Evolutionary conservation across 30 jellyfish, hydroid and myxozoan genomes (phyloP), one percentile per base, ranked within the genome.

Genomic region (Cassiopea xamachana): DNA sequence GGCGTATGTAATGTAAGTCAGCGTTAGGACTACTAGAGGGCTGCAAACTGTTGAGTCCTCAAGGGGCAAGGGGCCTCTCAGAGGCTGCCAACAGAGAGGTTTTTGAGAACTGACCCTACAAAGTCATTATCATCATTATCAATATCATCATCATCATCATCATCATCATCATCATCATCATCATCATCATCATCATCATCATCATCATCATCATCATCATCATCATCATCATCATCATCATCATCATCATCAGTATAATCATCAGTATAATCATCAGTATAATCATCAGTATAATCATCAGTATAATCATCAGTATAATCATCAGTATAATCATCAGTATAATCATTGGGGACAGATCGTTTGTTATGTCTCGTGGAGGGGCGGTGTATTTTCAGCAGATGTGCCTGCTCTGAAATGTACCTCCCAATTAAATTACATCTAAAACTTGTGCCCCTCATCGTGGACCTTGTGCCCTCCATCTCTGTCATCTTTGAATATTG

Each of bases 151-250:
- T 64, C 74, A 64, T 64, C 74, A 14, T 2, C 74, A 64, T 14
- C 74, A 64, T 64, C 27, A 64, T 14, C 74, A 64, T 64, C 74
- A 14, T 64, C 27, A 64, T 14, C 74, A 64, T 64, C 74, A 64
- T 64, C 74, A 64, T 64, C 27, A 64, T 64, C 74, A 64, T 64
- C 74, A 64, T 64, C 74, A 64, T 64, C 74, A 64, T 64, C 74
- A 14, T 2, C 74, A 64, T 14, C 74, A 64, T 64, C 27, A 64
- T 14, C 74, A 64, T 64, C 74, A 14, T 64, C 27, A 64, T 14
- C 74, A 64, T 64, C 74, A 64, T 64, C 74, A 64, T 64, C 27
- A 64, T 64, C 74, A 64, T 64, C 74, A 64, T 64, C 74, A 64
- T 64, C 74, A 64, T 64, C 74, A 14, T 2, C 74, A 64, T 14